Evolutionary conservation across 2,888 invertebrate genomes (phyloP).

Genomic region (Nephrotoma appendiculata): DNA sequence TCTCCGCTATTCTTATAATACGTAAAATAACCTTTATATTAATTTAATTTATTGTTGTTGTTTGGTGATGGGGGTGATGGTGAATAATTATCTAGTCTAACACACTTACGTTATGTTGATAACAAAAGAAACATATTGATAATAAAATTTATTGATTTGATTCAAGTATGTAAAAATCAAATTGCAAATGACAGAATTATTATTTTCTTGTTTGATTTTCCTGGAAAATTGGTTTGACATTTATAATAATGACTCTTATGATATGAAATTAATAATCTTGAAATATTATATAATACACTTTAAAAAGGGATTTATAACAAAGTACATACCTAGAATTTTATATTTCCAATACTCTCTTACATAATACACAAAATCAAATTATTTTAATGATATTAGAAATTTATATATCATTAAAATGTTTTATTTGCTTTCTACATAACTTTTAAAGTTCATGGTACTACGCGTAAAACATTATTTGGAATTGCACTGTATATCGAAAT

Average conservation of each 20-base stretch:
- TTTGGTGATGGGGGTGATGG: not conserved
- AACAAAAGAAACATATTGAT: not conserved
- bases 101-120: not conserved
- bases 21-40: not conserved
- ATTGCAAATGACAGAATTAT: not conserved
- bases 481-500: not conserved
- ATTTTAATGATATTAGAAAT: not conserved
- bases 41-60: not conserved
- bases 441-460: not conserved
- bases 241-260: not conserved
- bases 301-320: not conserved
- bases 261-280: not conserved
- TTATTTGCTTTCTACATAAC: not conserved
- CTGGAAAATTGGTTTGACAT: not conserved
- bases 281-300: not conserved
- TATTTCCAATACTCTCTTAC: not conserved
- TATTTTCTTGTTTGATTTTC: not conserved
- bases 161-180: not conserved
- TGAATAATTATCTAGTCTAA: not conserved
- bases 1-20: not conserved
- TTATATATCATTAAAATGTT: not conserved
- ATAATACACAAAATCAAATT: not conserved
- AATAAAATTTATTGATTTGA: not conserved
- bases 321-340: not conserved
- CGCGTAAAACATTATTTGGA: not conserved